Percentiles rank a stretch among this genome's conserved stretches.
phyloP scores from a whole-genome alignment of 2,113 vertebrate genomes.

The Ciconia stormi region DNA sequence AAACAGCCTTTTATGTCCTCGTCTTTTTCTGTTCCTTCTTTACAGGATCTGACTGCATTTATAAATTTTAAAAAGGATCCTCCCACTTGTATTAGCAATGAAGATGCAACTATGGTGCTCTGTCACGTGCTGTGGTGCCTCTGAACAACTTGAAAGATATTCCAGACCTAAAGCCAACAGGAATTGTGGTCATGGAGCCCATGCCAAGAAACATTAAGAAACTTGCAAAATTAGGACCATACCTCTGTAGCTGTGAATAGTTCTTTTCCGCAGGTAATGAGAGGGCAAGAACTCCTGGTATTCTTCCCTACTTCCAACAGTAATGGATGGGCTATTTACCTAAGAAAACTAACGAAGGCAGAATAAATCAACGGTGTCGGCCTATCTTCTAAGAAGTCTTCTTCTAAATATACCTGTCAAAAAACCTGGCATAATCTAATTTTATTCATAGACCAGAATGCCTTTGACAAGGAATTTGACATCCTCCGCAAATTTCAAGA shows the following conservation, averaged over 20 bases:
- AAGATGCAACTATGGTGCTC: background rate
- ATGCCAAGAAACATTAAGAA: background rate
- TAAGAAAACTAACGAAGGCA: background rate
- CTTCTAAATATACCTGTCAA: background rate
- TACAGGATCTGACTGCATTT: background rate
- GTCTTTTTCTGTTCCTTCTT: background rate
- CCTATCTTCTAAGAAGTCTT: background rate
- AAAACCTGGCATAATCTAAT: background rate
- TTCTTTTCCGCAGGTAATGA: background rate
- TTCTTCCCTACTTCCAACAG: background rate
- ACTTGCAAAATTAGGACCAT: background rate
- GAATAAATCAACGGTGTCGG: background rate
- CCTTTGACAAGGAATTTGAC: background rate
- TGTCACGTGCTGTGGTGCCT: background rate
- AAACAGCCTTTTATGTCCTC: background rate
- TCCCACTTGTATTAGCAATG: background rate
- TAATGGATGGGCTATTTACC: background rate
- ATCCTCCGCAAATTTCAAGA: background rate
- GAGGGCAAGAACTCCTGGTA: background rate
- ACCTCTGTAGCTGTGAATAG: background rate
- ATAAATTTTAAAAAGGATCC: background rate
- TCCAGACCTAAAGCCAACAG: background rate
- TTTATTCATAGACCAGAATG: background rate
- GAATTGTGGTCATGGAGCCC: background rate
- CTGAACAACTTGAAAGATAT: background rate